A percentile compares a stretch with the other conserved stretches of the same genome.
Evolutionary conservation across 2,797 vertebrate genomes (phyloP).

Genomic region (Paedocypris micromegethes): DNA sequence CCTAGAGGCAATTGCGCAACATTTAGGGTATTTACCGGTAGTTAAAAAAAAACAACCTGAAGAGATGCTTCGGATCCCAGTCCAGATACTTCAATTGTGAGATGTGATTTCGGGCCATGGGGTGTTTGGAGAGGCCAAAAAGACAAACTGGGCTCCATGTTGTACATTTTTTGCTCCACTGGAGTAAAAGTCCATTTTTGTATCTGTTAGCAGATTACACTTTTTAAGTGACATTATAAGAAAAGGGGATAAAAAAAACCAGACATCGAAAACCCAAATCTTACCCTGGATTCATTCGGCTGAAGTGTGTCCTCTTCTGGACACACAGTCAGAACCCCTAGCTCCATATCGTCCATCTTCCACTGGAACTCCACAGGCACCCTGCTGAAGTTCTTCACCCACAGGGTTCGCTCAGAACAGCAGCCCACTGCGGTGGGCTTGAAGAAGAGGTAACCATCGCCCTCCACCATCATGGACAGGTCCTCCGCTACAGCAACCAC

Average conservation of each 20-base stretch:
- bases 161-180: constrained; percentile 68
- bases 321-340: constrained; percentile 68
- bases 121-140: constrained; percentile 68
- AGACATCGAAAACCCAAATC: constrained; percentile 23
- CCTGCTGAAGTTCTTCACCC: constrained; percentile 75
- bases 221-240: too few relatives aligned
- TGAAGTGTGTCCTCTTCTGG: constrained; percentile 76
- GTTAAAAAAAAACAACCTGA: constrained; percentile 61
- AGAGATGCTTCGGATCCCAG: constrained; percentile 69
- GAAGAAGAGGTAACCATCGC: constrained; percentile 72
- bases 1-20: too few relatives aligned
- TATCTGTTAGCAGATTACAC: constrained; percentile 60
- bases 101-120: constrained; percentile 51
- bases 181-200: constrained; percentile 86
- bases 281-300: constrained; percentile 81
- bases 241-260: too few relatives aligned
- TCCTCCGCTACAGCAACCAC: constrained; percentile 72
- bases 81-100: constrained; percentile 71
- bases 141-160: constrained; percentile 66
- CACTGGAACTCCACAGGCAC: constrained; percentile 80
- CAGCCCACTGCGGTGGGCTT: constrained; percentile 75
- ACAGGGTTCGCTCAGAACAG: constrained; percentile 60
- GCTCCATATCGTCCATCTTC: constrained; percentile 69
- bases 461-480: constrained; percentile 70
- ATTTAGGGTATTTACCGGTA: not conserved